Conservation (phyloP, 2,888 invertebrate genomes). For the Noctua janthe region DNA sequence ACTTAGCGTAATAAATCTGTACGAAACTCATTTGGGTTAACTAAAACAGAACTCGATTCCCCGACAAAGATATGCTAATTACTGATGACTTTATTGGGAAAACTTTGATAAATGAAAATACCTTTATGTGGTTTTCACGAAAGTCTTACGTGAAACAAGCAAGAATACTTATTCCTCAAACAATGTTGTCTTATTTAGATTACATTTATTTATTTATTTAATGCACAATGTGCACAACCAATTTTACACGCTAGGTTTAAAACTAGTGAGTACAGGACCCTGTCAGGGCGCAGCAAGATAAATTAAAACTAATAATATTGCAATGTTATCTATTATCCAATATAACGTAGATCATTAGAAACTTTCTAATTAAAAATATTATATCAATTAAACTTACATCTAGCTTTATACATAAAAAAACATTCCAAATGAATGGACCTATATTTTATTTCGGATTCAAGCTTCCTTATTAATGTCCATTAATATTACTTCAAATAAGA, state of each 20-base stretch:
- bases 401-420: too few species aligned
- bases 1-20: constrained; percentile 72
- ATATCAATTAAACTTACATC: too few species aligned
- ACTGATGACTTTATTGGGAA: constrained; percentile 21
- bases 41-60: constrained; percentile 61
- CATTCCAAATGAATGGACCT: constrained; percentile 16
- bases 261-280: too few species aligned
- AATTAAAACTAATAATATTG: too few species aligned
- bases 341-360: too few species aligned
- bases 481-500: constrained; percentile 2
- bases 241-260: too few species aligned
- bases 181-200: not conserved
- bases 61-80: constrained; percentile 55
- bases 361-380: too few species aligned
- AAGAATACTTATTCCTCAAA: not conserved
- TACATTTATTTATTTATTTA: not conserved
- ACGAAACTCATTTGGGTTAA: constrained; percentile 69
- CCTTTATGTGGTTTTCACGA: not conserved
- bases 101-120: constrained; percentile 25
- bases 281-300: too few species aligned
- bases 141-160: not conserved
- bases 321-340: too few species aligned
- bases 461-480: constrained; percentile 6
- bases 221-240: not conserved
- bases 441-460: not conserved